These are phyloP conservation scores for Miniopterus natalensis DNA, from an alignment of 2,113 vertebrate species.

Conservation along the genomic window DNA sequence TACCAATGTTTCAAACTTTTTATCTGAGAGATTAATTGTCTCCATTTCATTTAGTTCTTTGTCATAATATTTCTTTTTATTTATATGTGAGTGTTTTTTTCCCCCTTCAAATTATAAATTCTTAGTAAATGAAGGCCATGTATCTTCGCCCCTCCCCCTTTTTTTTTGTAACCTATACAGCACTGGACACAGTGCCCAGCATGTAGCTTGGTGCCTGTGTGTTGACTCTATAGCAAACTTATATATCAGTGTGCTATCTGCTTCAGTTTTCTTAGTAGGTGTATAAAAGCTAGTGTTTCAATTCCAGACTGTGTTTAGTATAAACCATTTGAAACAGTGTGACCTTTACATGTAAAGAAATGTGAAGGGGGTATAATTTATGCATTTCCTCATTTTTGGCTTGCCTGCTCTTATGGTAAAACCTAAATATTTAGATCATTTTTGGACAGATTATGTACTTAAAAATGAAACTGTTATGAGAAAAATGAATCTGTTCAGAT, in stretches of 20 bases:
- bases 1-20: background rate
- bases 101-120: background rate
- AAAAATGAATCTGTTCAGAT: slow-evolving; percentile 18
- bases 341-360: background rate
- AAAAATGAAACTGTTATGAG: background rate
- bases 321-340: background rate
- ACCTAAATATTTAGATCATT: background rate
- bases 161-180: background rate
- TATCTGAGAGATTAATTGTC: background rate
- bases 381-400: background rate
- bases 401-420: background rate
- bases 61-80: background rate
- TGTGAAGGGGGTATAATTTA: background rate
- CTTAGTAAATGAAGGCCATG: background rate
- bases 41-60: background rate
- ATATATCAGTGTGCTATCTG: background rate
- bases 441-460: background rate
- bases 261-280: background rate
- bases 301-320: background rate
- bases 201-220: background rate
- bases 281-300: background rate
- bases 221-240: background rate
- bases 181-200: too few relatives aligned
- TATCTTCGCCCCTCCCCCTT: too few relatives aligned
- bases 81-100: background rate